A percentile compares a stretch with the other conserved stretches of the same genome.
phyloP scores from a whole-genome alignment of 2,797 vertebrate species.

The Eupleurogrammus muticus region DNA sequence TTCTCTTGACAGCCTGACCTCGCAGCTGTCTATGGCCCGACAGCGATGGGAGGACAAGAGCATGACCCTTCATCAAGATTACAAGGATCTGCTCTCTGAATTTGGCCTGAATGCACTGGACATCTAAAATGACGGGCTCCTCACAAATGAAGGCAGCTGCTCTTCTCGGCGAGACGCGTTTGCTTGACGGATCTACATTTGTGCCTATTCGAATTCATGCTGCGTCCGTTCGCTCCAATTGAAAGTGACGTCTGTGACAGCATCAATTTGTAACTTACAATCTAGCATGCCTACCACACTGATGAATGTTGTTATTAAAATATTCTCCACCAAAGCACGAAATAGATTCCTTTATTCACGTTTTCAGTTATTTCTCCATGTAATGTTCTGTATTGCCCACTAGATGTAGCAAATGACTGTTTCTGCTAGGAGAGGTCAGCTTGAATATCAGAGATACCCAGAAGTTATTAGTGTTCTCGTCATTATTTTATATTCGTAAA shows the following conservation, averaged over 20 bases:
- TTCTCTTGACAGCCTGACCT: conserved; percentile 79
- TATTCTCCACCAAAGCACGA: conserved; percentile 20
- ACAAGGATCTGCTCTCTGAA: conserved; percentile 78
- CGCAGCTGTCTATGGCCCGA: conserved; percentile 70
- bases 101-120: conserved; percentile 80
- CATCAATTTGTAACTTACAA: conserved; percentile 5
- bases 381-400: conserved; percentile 70
- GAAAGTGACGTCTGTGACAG: neutral
- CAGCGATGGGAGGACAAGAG: conserved; percentile 70
- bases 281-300: neutral
- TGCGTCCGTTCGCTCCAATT: conserved; percentile 12
- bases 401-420: conserved; percentile 75
- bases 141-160: conserved; percentile 8
- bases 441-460: neutral
- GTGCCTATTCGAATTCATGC: neutral
- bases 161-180: conserved; percentile 10
- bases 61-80: conserved; percentile 57
- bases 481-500: conserved; percentile 4
- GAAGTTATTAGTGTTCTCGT: neutral
- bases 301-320: conserved; percentile 11
- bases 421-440: conserved; percentile 1
- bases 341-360: conserved; percentile 2
- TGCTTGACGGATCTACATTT: conserved; percentile 20
- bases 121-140: conserved; percentile 52
- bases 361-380: conserved; percentile 36